phyloP scores from a whole-genome alignment of 2,797 vertebrate species.

The Malacoctenus gilli region DNA sequence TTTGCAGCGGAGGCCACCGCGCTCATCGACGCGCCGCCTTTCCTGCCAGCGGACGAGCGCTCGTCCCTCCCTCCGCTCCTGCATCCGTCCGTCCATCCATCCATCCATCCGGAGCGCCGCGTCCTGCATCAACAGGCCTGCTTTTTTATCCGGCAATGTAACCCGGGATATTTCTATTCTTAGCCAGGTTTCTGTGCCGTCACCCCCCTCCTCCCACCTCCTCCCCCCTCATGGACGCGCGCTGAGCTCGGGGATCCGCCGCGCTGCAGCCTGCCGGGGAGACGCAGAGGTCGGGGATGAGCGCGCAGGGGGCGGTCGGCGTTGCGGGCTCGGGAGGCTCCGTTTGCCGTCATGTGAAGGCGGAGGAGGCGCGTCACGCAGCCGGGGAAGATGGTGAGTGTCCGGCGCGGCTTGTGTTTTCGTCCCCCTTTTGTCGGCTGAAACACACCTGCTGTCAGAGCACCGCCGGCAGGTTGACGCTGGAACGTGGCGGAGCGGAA shows the following conservation, averaged over 20 bases:
- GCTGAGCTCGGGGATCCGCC: slow-evolving; percentile 22
- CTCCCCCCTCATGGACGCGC: slow-evolving; percentile 18
- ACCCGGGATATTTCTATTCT: neutral
- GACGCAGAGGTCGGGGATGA: slow-evolving; percentile 8
- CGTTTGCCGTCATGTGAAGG: slow-evolving; percentile 35
- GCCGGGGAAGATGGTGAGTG: slow-evolving; percentile 59
- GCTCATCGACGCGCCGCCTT: slow-evolving; percentile 5
- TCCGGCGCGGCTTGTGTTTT: slow-evolving; percentile 10
- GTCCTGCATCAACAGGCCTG: neutral
- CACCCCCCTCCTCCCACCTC: too few relatives aligned
- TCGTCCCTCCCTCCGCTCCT: slow-evolving; percentile 20
- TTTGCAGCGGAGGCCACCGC: slow-evolving; percentile 49
- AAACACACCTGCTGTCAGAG: slow-evolving; percentile 21
- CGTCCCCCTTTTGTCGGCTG: slow-evolving; percentile 44
- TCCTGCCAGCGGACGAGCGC: slow-evolving; percentile 7
- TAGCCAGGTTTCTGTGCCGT: neutral
- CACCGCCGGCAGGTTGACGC: too few relatives aligned
- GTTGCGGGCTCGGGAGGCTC: slow-evolving; percentile 10
- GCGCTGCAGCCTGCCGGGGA: slow-evolving; percentile 37
- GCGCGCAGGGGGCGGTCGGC: slow-evolving; percentile 11
- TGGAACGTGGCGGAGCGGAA: too few relatives aligned
- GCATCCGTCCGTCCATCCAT: slow-evolving; percentile 9
- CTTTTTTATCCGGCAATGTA: slow-evolving; percentile 7
- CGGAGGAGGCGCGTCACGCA: slow-evolving; percentile 41
- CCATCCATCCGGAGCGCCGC: neutral